Evolutionary conservation across 2,888 invertebrate species (phyloP).

Genomic region (Megaustenia siamemsis): DNA sequence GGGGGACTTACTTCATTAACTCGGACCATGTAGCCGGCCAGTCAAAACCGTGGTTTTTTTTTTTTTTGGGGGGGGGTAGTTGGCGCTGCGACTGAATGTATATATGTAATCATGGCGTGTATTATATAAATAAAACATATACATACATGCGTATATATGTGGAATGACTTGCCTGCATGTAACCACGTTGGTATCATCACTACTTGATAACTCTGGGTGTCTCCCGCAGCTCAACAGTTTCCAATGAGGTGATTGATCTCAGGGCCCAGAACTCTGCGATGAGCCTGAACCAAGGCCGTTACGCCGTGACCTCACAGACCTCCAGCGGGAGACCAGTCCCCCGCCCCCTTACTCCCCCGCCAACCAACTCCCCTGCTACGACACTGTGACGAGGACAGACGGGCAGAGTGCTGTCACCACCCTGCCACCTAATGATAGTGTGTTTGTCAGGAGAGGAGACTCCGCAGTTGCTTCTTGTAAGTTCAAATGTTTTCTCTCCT

Average conservation of each 20-base stretch:
- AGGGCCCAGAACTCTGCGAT: conserved; percentile 59
- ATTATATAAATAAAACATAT: no score
- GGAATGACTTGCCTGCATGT: no score
- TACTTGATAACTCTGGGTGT: not conserved
- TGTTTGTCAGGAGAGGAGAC: conserved; percentile 61
- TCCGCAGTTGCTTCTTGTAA: conserved; percentile 4
- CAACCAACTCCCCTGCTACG: conserved; percentile 74
- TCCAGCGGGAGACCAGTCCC: conserved; percentile 63
- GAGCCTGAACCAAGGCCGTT: conserved; percentile 3
- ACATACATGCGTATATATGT: no score
- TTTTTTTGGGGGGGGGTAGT: no score
- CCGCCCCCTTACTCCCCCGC: conserved; percentile 66
- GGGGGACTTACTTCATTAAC: no score
- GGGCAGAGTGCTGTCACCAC: conserved; percentile 81
- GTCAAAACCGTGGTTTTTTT: no score
- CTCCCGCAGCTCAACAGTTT: conserved; percentile 64
- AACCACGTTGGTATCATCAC: not conserved
- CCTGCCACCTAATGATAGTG: conserved; percentile 74
- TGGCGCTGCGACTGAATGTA: no score
- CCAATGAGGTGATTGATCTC: conserved; percentile 73
- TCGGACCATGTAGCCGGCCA: no score
- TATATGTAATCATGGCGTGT: no score
- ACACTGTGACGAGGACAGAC: conserved; percentile 81
- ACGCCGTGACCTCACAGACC: conserved; percentile 29
- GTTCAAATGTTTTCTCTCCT: not conserved